Evolutionary conservation across 1,140 invertebrate species (phyloP), one percentile per base, ranked within the genome.

Genomic region (Drosophila pectinifera): DNA sequence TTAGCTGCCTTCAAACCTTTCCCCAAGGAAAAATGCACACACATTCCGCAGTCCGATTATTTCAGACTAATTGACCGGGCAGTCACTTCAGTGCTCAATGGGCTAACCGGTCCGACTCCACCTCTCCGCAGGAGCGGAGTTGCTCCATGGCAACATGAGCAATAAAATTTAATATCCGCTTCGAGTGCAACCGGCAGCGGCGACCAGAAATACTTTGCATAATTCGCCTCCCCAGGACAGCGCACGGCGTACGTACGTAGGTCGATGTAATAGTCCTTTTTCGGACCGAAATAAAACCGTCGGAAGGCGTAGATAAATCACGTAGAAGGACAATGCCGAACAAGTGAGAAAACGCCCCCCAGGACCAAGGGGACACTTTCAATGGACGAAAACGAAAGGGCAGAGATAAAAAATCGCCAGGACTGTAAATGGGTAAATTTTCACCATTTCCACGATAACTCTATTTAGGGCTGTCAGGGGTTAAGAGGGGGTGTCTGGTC

Each of bases 131-230:
- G 42, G 46, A 43, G n/a, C 18, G 49, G 70, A 85, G 57, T n/a
- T n/a, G n/a, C n/a, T n/a, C 64, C 84, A 88, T 88, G 84, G 84
- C 77, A 88, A 88, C 84, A 84, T 69, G 73, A 83, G 84, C 84
- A 84, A 88, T 88, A 88, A 88, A 88, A 80, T 88, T 84, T 88
- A 88, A 88, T 88, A 88, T 88, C 84, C 84, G 80, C 54, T 84
- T 86, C 73, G 62, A 89, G 84, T 88, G 73, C 74, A 68, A 45
- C 28, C 34, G 8, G 34, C 63, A 67, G 58, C 73, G 48, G 64
- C 65, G 38, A 72, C 54, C 45, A 56, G 68, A 83, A 77, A 88
- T 69, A 65, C 73, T 88, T 88, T 89, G 84, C 84, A 88, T 89
- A 88, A 80, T 80, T 72, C 49, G 59, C 20, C 20, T 42, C 53